Base-by-base conservation (phyloP, 2,113 vertebrate genomes). In the Malurus melanocephalus region DNA sequence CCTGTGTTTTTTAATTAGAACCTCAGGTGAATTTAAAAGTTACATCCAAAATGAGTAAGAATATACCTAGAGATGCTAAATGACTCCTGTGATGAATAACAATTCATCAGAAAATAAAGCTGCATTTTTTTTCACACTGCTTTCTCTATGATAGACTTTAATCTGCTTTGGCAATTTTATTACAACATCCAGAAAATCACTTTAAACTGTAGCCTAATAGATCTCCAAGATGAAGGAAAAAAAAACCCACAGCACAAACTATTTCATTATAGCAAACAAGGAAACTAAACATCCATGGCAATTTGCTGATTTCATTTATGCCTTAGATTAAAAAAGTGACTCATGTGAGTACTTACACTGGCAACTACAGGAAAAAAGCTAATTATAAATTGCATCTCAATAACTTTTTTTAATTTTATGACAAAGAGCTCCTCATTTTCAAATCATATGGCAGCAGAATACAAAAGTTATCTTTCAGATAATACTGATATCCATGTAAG, bases 21-120 rank as follows among this genome's bases (percentile, higher is more conserved):
- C 19, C 16, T 59, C 49, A 56, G 40, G 27, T 14, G 11, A 81
- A 89, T 42, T 64, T 65, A 73, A 74, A 84, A 80, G 48, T 76
- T 45, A 80, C 3, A 66, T 21, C 27, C 57, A 78, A 95, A 93
- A 65, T 71, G n/a, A 94, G 61, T 53, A 88, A 78, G 85, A 94
- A 52, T 59, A 82, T 65, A 94, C 75, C 84, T 88, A n/a, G 65
- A 78, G 85, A 94, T 86, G 42, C 77, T 42, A 45, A 92, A 88
- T 84, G 7, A 71, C 21, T 83, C 76, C 82, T 55, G 65, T 43
- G 32, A 92, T 90, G 53, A 76, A 42, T 85, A 94, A 86, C 55
- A 93, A 83, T 88, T 93, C 48, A 81, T 91, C 46, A 95, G 51
- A 92, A 94, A 95, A 86, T 83, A 87, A 93, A 94, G 85, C 13